Evolutionary conservation across 37 sponge, comb jelly and placozoan species (phyloP).

Genomic region (Corticium candelabrum): DNA sequence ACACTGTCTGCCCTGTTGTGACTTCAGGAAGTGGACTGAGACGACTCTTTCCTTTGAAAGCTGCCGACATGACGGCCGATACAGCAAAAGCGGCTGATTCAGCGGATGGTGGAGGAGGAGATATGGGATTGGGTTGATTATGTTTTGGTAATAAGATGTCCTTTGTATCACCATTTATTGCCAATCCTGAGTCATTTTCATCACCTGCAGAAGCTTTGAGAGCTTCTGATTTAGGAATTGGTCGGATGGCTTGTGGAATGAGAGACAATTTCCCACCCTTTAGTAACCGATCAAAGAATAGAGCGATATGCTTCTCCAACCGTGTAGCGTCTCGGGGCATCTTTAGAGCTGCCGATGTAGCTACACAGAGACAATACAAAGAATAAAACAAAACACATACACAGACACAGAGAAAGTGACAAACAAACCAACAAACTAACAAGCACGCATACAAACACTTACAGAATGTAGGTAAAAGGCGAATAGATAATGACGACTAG

Average conservation of each 20-base stretch:
- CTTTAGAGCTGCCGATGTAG: constrained; percentile 22
- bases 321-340: constrained; percentile 56
- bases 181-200: neutral
- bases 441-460: too few species aligned
- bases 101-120: neutral
- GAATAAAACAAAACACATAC: too few species aligned
- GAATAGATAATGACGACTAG: too few species aligned
- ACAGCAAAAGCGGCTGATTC: neutral
- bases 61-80: neutral
- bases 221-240: neutral
- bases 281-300: constrained; percentile 65
- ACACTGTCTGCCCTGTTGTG: neutral
- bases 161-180: neutral
- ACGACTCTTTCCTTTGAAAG: neutral
- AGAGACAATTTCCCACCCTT: constrained; percentile 55
- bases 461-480: too few species aligned
- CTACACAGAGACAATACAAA: too few species aligned
- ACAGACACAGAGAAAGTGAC: too few species aligned
- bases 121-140: neutral
- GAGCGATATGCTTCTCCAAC: constrained; percentile 84
- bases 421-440: neutral
- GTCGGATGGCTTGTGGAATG: neutral
- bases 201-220: neutral
- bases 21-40: neutral
- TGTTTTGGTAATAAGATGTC: neutral